Base-by-base conservation (phyloP, 1,140 invertebrate species). In the Meteorus sp. region DNA sequence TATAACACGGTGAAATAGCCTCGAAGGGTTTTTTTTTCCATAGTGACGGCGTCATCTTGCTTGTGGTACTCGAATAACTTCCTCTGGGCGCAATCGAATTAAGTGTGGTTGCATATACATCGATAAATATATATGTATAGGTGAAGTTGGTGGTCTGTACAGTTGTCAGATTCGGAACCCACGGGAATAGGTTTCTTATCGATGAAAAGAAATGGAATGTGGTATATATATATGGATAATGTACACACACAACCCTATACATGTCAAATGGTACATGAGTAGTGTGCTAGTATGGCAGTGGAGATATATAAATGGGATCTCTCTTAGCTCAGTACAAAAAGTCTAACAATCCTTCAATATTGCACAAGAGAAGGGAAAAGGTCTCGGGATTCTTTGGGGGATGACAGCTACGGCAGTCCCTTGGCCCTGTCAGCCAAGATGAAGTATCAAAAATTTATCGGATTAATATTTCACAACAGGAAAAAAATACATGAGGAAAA, bases 61-160 rank as follows among this genome's bases (percentile, higher is more conserved):
- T n/a, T 11, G 8, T 22, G 8, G 15, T 44, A 15, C 23, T 50
- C 27, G n/a, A 50, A 50, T 50, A 50, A 50, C 33, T 29, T 50
- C 11, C 17, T 50, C n/a, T 33, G 27, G 27, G 33, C 47, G 47
- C 47, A 17, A 50, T 31, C n/a, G 23, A 33, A 50, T 50, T 50
- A 50, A 33, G 15, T 17, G 13, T 13, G 20, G 20, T 4, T 29
- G 9, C 27, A 29, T 4, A 29, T 4, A 29, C 27, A 5, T 4
- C 27, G 27, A 29, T 29, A 29, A 5, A 29, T 29, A 29, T 29
- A 29, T 29, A 29, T 33, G 29, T 33, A 33, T 33, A 33, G 29
- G 11, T 6, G 11, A 33, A 33, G 11, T 11, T 39, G 8, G 8
- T 39, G 35, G 35, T n/a, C 15, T 13, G 35, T n/a, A 39, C n/a